Percentiles rank a stretch among this genome's conserved stretches.
Evolutionary conservation across 53 echinoderm and acorn worm genomes (phyloP).

Genomic region (Paracentrotus lividus): DNA sequence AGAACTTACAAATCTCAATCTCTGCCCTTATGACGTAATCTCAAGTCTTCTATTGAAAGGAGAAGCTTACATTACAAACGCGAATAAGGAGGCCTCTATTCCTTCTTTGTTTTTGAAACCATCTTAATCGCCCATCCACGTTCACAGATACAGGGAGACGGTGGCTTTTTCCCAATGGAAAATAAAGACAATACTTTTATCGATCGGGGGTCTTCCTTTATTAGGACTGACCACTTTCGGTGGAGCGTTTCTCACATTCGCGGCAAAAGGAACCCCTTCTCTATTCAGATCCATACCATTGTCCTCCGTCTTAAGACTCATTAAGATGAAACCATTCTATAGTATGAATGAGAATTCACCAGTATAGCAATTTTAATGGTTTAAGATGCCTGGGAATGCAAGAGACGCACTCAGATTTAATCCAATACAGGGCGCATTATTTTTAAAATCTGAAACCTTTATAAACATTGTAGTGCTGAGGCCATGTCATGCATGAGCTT

Average conservation of each 20-base stretch:
- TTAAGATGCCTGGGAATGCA: neutral
- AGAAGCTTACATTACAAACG: too few species aligned
- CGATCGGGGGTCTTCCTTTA: slow-evolving; percentile 24
- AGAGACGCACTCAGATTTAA: too few species aligned
- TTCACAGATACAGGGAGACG: neutral
- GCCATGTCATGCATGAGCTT: too few species aligned
- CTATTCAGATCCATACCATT: neutral
- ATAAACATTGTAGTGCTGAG: neutral
- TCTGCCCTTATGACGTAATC: neutral
- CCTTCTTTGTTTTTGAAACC: neutral
- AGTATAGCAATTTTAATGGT: neutral
- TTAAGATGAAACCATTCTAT: neutral
- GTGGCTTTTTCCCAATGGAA: neutral
- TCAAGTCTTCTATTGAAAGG: neutral
- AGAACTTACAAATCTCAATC: neutral
- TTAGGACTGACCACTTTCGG: neutral
- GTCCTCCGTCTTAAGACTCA: neutral
- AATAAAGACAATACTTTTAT: slow-evolving; percentile 11
- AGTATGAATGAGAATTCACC: neutral
- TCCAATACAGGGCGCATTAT: neutral
- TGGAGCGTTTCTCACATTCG: neutral
- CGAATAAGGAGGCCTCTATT: neutral
- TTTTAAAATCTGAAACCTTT: too few species aligned
- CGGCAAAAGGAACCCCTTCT: neutral
- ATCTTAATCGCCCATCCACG: neutral